Conservation (phyloP, 2,888 invertebrate genomes). For the Chrysolina haemoptera region DNA sequence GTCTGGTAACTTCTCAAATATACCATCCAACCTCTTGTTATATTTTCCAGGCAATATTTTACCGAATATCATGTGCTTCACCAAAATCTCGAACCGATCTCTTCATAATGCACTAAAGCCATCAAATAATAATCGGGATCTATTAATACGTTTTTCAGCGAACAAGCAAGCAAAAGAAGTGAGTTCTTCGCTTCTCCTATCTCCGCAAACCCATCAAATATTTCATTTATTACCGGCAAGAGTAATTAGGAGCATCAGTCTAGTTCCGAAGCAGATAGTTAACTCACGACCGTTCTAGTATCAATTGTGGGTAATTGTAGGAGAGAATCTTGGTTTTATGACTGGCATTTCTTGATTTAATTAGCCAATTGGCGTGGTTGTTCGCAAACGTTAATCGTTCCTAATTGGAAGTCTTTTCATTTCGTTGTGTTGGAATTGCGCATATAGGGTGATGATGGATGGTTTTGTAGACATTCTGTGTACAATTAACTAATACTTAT, state of each 20-base stretch:
- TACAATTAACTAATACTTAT: not conserved
- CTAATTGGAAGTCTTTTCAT: not conserved
- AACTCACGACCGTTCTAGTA: constrained; percentile 34
- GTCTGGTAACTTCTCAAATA: too few relatives aligned
- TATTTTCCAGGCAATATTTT: too few relatives aligned
- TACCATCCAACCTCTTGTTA: too few relatives aligned
- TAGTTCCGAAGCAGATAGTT: constrained; percentile 29
- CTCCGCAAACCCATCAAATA: not conserved
- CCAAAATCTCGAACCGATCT: not conserved
- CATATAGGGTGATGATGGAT: not conserved
- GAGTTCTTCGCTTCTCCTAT: not conserved
- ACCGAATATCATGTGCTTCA: not conserved
- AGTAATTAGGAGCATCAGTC: constrained; percentile 22
- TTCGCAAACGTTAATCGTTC: constrained; percentile 1
- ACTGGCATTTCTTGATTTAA: constrained; percentile 28
- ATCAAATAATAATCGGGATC: constrained; percentile 1
- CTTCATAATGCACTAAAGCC: not conserved
- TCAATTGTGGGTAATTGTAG: constrained; percentile 35
- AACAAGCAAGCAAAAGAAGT: not conserved
- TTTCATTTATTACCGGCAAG: constrained; percentile 17
- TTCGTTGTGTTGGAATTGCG: not conserved
- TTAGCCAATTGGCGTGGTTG: not conserved
- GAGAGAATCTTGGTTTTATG: constrained; percentile 30
- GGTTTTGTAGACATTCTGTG: not conserved
- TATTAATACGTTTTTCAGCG: not conserved